Evolutionary conservation across 2,113 vertebrate species (phyloP), one percentile per base, ranked within the genome.

Genomic region (Festucalex cinctus): DNA sequence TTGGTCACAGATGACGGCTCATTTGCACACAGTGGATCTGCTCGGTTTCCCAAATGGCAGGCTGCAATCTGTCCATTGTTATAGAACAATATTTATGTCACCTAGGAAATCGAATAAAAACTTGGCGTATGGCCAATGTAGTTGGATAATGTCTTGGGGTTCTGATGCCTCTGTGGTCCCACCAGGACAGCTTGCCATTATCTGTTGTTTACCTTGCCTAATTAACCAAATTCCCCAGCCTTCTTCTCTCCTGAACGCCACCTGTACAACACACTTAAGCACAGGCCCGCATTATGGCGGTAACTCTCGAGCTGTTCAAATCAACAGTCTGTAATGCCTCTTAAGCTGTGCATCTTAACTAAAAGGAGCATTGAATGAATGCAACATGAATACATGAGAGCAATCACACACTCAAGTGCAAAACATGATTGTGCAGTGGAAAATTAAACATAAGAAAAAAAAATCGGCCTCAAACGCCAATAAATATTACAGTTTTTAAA

Each of bases 191-290:
- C 71, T 71, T 32, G 66, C 76, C 84, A 77, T 89, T 85, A 87
- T 88, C 74, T 76, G 76, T 76, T 90, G 88, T 90, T 89, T 88
- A 87, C 78, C 63, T 76, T 74, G 83, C 85, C 88, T 91, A 92
- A 92, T 92, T 92, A 93, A 82, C 77, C 85, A 70, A 90, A 89
- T 85, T 91, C 90, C 88, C 89, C 72, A 63, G 79, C 24, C 73
- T 65, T 14, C 69, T 69, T 60, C 79, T 57, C 65, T 78, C 62
- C 61, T 28, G 32, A 80, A 74, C 75, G 84, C 87, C 90, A 90
- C 88, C 88, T 91, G 90, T 85, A 89, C 66, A 57, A 66, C 78
- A 84, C 84, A 89, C 85, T 85, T 88, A 83, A 87, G 83, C 88
- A 88, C 88, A 71, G 77, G 86, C 78, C 70, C 75, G 85, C 79